A percentile compares a stretch with the other conserved stretches of the same genome.
Conservation (phyloP, 2,797 vertebrate genomes). For the Acanthopagrus latus region DNA sequence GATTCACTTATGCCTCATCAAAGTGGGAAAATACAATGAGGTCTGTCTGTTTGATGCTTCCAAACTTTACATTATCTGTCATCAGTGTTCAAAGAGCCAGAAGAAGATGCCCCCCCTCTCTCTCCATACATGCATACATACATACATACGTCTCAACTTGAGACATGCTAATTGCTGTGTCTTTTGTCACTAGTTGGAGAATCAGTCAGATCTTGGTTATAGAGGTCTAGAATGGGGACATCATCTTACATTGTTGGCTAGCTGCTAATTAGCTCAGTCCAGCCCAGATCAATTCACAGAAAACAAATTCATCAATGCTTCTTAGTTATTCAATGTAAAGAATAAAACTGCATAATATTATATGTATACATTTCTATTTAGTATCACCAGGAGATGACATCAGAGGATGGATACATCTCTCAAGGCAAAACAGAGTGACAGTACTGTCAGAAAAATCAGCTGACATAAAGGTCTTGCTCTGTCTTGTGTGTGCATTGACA, state of each 20-base stretch:
- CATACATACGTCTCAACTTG: too few relatives aligned
- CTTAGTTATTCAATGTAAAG: too few relatives aligned
- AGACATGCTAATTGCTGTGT: background rate
- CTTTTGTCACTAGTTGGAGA: background rate
- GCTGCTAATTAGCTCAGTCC: background rate
- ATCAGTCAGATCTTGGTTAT: background rate
- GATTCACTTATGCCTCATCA: slow-evolving; percentile 16
- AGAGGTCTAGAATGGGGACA: background rate
- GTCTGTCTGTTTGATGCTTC: background rate
- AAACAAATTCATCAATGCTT: too few relatives aligned
- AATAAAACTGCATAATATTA: too few relatives aligned
- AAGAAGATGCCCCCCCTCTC: background rate
- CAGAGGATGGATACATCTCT: too few relatives aligned
- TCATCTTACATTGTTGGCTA: too few relatives aligned
- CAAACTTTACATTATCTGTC: background rate
- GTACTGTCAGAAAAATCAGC: background rate
- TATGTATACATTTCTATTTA: too few relatives aligned
- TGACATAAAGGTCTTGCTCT: background rate
- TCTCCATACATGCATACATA: too few relatives aligned
- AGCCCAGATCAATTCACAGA: too few relatives aligned
- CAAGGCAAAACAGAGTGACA: background rate
- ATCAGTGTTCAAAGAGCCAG: background rate
- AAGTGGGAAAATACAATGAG: slow-evolving; percentile 7
- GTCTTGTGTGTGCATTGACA: too few relatives aligned
- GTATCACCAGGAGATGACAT: too few relatives aligned